phyloP scores from a whole-genome alignment of 1,140 invertebrate species.

The Lycorma delicatula region DNA sequence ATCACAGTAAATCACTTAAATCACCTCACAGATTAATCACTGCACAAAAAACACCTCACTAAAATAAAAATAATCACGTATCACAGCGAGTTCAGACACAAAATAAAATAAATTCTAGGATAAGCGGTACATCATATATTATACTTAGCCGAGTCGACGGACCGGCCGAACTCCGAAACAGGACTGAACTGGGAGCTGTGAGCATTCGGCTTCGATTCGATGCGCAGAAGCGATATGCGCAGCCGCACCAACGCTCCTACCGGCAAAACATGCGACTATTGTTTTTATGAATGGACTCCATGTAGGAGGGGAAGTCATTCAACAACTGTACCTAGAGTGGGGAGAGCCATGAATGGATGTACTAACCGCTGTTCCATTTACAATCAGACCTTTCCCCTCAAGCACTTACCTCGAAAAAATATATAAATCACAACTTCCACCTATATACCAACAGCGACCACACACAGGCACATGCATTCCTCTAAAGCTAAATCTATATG shows the following conservation, averaged over 20 bases:
- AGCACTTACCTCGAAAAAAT: background rate
- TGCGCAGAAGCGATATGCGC: conserved; percentile 14
- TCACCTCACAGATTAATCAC: too few species aligned
- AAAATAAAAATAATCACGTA: too few species aligned
- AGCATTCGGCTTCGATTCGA: conserved; percentile 4
- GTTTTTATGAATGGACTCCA: conserved; percentile 19
- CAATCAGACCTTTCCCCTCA: background rate
- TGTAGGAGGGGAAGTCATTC: conserved; percentile 13
- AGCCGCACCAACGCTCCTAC: conserved; percentile 5
- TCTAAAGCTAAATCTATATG: too few species aligned
- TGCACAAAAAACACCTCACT: too few species aligned
- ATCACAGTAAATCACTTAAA: too few species aligned
- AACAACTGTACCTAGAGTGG: background rate
- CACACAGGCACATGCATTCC: background rate
- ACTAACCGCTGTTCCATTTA: background rate
- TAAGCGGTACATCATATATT: too few species aligned
- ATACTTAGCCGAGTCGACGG: too few species aligned
- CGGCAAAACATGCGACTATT: conserved; percentile 6
- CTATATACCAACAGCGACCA: background rate
- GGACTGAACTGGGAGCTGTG: conserved; percentile 3
- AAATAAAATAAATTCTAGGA: too few species aligned
- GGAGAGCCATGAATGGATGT: conserved; percentile 1
- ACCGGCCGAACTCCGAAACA: background rate
- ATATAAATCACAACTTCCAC: background rate
- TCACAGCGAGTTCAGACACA: too few species aligned